Conservation (phyloP, 1,140 invertebrate species). For the Diorhabda carinulata region DNA sequence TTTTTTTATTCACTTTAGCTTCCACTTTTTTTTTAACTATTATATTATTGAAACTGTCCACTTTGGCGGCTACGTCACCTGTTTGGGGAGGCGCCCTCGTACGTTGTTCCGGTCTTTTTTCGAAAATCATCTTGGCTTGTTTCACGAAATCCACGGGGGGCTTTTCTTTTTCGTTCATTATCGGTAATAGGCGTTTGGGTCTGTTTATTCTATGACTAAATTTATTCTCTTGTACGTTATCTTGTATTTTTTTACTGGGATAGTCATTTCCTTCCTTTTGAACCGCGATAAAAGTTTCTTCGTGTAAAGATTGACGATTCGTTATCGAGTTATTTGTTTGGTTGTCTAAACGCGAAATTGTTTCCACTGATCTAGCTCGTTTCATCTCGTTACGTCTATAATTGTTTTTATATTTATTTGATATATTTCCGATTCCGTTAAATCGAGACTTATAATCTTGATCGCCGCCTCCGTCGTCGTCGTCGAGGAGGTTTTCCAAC, state of each 20-base stretch:
- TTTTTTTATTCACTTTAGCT: conserved; percentile 43
- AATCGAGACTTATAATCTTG: conserved; percentile 33
- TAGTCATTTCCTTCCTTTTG: conserved; percentile 32
- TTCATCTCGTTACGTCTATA: conserved; percentile 64
- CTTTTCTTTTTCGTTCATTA: conserved; percentile 74
- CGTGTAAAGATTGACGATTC: conserved; percentile 40
- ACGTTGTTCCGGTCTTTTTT: conserved; percentile 60
- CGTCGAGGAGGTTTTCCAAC: conserved; percentile 78
- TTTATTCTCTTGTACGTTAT: conserved; percentile 46
- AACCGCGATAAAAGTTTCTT: conserved; percentile 38
- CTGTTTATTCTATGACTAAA: conserved; percentile 47
- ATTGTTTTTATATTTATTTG: conserved; percentile 46
- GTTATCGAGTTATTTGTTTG: conserved; percentile 19
- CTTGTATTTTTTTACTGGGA: conserved; percentile 22
- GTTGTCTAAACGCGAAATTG: conserved; percentile 55
- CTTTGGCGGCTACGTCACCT: conserved; percentile 63
- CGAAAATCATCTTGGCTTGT: conserved; percentile 78
- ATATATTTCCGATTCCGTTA: conserved; percentile 39
- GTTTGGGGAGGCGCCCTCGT: conserved; percentile 51
- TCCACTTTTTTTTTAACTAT: conserved; percentile 51
- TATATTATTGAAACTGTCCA: conserved; percentile 62
- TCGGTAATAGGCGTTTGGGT: conserved; percentile 62
- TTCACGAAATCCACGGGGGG: conserved; percentile 83
- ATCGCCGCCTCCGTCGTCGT: conserved; percentile 47
- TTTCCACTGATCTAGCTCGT: conserved; percentile 79